phyloP scores from a whole-genome alignment of 1,140 invertebrate species.

The Hormaphis cornu region DNA sequence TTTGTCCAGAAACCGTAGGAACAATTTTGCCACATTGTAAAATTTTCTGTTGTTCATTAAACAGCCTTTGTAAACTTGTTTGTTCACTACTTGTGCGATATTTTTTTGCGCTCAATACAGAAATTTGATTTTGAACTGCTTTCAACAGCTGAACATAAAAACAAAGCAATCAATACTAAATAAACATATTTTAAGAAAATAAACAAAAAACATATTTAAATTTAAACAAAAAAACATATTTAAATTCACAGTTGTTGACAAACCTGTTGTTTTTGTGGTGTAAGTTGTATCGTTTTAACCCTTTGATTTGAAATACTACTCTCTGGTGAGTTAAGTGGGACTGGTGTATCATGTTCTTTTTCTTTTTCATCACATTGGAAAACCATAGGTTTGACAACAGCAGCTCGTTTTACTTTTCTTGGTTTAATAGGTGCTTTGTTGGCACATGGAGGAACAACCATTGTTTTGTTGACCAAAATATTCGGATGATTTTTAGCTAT shows the following conservation, averaged over 20 bases:
- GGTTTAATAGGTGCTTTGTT: conserved; percentile 29
- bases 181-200: neutral
- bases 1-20: conserved; percentile 46
- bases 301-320: conserved; percentile 40
- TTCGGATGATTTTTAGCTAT: conserved; percentile 39
- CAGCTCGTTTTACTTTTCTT: conserved; percentile 38
- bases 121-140: conserved; percentile 52
- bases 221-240: neutral
- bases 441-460: conserved; percentile 33
- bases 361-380: conserved; percentile 34
- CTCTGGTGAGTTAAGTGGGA: conserved; percentile 24
- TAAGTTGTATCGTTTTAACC: conserved; percentile 51
- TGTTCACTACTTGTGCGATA: conserved; percentile 43
- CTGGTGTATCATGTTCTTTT: conserved; percentile 29
- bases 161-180: conserved; percentile 4
- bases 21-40: conserved; percentile 52
- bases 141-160: conserved; percentile 45
- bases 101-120: conserved; percentile 46
- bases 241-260: neutral
- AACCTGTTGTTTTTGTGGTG: conserved; percentile 51
- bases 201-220: neutral
- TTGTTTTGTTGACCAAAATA: conserved; percentile 39
- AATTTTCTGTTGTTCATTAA: conserved; percentile 53
- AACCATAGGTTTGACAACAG: conserved; percentile 41
- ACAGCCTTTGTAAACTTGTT: conserved; percentile 47